Evolutionary conservation across 2,797 vertebrate genomes (phyloP).

Genomic region (Sebastes umbrosus): DNA sequence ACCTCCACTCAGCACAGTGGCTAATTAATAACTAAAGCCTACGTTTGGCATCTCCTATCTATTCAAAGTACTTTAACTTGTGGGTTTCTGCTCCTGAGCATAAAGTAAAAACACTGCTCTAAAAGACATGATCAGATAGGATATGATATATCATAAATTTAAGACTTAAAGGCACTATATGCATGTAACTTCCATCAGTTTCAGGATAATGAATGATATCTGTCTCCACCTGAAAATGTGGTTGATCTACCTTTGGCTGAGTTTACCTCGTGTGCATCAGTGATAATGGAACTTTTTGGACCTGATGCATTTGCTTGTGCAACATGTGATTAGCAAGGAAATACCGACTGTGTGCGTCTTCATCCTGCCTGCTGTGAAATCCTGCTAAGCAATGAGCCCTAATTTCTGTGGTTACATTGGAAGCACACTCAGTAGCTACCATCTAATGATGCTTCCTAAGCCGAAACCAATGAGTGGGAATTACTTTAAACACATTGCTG

Average conservation of each 20-base stretch:
- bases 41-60: not conserved
- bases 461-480: not conserved
- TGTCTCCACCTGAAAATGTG: too few relatives aligned
- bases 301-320: not conserved
- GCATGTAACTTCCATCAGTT: not conserved
- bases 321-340: not conserved
- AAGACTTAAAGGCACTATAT: not conserved
- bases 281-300: too few relatives aligned
- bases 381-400: not conserved
- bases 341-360: not conserved
- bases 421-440: not conserved
- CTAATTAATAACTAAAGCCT: conserved; percentile 69
- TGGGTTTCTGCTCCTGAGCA: not conserved
- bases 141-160: not conserved
- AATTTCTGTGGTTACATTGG: not conserved
- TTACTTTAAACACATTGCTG: not conserved
- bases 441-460: not conserved
- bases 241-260: too few relatives aligned
- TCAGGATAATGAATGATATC: too few relatives aligned
- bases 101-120: not conserved
- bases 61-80: not conserved
- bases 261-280: too few relatives aligned
- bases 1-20: conserved; percentile 22
- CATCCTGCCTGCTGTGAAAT: not conserved
- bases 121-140: not conserved